Conservation (phyloP, 2,113 vertebrate species). For the Dolichotis patagonum region DNA sequence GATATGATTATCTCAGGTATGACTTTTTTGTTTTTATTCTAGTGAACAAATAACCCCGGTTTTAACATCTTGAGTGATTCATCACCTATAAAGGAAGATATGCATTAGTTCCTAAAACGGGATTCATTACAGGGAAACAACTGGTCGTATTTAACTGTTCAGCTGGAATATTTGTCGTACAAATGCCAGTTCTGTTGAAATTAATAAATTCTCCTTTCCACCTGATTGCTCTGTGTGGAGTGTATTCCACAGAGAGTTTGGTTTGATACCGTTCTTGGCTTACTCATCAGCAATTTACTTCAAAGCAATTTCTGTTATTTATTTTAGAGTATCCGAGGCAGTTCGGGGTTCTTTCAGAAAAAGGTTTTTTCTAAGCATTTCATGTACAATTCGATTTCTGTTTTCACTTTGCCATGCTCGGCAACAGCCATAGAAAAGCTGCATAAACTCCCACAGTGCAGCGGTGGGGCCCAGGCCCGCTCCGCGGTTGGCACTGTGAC, state of each 20-base stretch:
- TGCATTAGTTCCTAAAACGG: not conserved
- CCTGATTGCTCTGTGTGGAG: not conserved
- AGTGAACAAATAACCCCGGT: not conserved
- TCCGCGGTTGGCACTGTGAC: not conserved
- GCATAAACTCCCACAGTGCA: not conserved
- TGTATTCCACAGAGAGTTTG: not conserved
- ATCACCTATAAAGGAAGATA: not conserved
- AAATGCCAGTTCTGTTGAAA: not conserved
- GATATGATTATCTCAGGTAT: not conserved
- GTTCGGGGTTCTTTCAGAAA: not conserved
- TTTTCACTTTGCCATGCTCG: not conserved
- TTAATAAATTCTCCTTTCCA: not conserved
- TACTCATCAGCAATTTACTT: not conserved
- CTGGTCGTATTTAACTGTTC: not conserved
- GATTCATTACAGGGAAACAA: not conserved
- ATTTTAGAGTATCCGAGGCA: not conserved
- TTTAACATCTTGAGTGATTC: not conserved
- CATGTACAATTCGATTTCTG: not conserved
- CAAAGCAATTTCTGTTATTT: not conserved
- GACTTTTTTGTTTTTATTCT: not conserved
- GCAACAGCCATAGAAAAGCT: rapidly evolving
- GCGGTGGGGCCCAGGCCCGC: not conserved
- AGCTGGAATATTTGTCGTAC: not conserved
- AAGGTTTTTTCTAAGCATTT: not conserved
- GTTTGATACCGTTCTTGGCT: not conserved